Percentiles rank a stretch among this genome's conserved stretches.
These are phyloP conservation scores for Recurvirostra avosetta DNA, from an alignment of 2,113 vertebrate genomes.

Conservation along the genomic window DNA sequence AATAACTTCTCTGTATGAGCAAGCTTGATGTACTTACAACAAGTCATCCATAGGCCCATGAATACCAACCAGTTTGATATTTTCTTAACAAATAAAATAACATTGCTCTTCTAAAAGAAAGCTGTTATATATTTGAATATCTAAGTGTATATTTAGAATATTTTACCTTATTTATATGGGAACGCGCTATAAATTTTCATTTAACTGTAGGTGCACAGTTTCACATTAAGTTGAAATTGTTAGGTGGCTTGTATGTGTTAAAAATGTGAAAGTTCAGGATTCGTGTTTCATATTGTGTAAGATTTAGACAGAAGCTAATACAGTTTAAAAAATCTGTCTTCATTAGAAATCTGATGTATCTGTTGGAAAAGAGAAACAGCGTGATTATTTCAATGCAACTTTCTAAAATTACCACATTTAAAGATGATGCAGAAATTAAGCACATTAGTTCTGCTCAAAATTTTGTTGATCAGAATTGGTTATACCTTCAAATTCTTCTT, in stretches of 20 bases:
- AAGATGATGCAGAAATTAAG: background rate
- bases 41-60: background rate
- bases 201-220: background rate
- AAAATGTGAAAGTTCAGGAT: background rate
- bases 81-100: background rate
- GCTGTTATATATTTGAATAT: background rate
- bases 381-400: background rate
- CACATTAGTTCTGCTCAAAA: background rate
- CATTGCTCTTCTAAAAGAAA: background rate
- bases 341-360: background rate
- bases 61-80: background rate
- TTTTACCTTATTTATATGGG: background rate
- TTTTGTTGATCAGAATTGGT: background rate
- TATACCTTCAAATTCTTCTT: background rate
- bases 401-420: background rate
- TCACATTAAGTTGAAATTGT: background rate
- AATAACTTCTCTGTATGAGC: background rate
- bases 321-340: background rate
- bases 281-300: background rate
- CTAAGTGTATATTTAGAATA: background rate
- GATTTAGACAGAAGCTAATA: background rate
- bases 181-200: background rate
- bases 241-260: background rate
- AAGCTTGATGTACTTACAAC: background rate
- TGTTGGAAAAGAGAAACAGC: background rate